These are phyloP conservation scores for Scaptomyza tumidula DNA, from an alignment of 2,888 invertebrate genomes.

Conservation along the genomic window DNA sequence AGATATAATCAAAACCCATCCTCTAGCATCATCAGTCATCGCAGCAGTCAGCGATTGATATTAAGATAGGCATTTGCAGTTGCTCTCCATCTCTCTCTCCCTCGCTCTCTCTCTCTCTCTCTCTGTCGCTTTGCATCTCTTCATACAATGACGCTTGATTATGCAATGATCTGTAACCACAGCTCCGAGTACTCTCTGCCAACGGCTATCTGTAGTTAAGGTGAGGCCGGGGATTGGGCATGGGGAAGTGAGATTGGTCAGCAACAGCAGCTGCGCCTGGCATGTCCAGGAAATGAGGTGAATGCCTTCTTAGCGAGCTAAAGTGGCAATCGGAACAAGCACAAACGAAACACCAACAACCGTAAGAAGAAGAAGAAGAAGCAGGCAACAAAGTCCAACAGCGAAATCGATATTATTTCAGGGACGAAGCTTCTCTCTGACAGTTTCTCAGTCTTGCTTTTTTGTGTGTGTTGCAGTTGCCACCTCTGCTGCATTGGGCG, in stretches of 20 bases:
- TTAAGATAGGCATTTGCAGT: constrained; percentile 53
- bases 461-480: constrained; percentile 23
- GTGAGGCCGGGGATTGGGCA: constrained; percentile 21
- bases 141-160: constrained; percentile 32
- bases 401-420: constrained; percentile 79
- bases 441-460: constrained; percentile 16
- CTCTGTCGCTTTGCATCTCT: constrained; percentile 1
- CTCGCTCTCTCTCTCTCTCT: too few relatives aligned
- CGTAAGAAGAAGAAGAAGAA: constrained; percentile 10
- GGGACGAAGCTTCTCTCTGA: constrained; percentile 63
- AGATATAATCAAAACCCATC: constrained; percentile 14
- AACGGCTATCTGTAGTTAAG: constrained; percentile 39
- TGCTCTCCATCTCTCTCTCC: background rate
- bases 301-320: constrained; percentile 72
- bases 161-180: constrained; percentile 64
- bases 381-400: constrained; percentile 57
- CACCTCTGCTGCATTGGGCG: constrained; percentile 8
- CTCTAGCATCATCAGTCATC: constrained; percentile 60
- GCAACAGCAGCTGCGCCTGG: constrained; percentile 32
- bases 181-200: constrained; percentile 12
- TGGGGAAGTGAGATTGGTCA: constrained; percentile 27
- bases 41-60: constrained; percentile 48
- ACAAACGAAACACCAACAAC: constrained; percentile 18
- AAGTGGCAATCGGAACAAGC: constrained; percentile 68
- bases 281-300: constrained; percentile 75